Percentiles rank a stretch among this genome's conserved stretches.
Conservation (phyloP, 2,113 vertebrate species). For the Motacilla tschutschensis region DNA sequence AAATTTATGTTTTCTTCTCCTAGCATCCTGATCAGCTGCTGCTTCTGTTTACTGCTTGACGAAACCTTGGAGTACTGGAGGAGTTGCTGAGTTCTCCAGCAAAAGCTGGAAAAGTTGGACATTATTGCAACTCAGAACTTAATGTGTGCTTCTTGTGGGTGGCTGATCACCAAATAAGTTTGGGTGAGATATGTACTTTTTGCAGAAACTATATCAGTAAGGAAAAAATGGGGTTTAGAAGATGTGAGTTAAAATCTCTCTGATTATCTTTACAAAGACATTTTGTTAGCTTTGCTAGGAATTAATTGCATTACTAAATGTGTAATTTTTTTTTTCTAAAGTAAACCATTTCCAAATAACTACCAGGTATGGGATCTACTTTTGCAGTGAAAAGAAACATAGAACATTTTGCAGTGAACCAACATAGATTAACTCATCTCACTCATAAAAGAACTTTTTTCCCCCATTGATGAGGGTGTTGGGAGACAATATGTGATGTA, state of each 20-base stretch:
- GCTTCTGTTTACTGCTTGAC: constrained; percentile 39
- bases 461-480: not conserved
- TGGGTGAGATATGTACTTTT: not conserved
- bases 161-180: constrained; percentile 1
- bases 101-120: constrained; percentile 29
- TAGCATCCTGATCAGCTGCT: constrained; percentile 20
- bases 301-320: not conserved
- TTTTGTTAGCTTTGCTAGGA: not conserved
- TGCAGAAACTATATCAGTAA: not conserved
- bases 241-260: not conserved
- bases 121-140: not conserved
- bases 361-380: not conserved
- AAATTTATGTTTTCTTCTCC: constrained; percentile 40
- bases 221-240: not conserved
- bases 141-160: constrained; percentile 16
- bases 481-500: not conserved
- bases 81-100: constrained; percentile 23
- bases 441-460: not conserved
- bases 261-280: not conserved
- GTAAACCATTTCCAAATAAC: not conserved
- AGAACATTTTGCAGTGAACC: not conserved
- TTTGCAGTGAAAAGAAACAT: not conserved
- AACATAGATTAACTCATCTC: not conserved
- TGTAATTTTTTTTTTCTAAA: not conserved
- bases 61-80: constrained; percentile 36